Base-by-base conservation (phyloP, 2,797 vertebrate species). In the Cetoscarus ocellatus region DNA sequence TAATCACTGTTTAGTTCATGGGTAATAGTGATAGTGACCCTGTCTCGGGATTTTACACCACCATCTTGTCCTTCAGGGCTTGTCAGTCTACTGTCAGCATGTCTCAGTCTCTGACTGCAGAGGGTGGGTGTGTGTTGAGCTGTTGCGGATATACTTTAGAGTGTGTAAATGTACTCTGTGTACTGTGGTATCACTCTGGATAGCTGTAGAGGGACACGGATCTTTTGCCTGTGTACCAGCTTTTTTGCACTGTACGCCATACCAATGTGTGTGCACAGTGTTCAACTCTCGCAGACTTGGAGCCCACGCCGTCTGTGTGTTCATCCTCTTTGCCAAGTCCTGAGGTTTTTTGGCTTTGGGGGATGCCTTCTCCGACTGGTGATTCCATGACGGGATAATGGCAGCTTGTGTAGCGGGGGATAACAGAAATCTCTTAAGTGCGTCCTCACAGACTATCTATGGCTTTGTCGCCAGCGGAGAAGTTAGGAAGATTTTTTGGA, bases 401-500 rank as follows among this genome's bases (percentile, higher is more conserved):
- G 72, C 84, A 63, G 78, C 79, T 81, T 83, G 73, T 86, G 73
- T 65, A 59, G 75, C 27, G 17, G 67, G 55, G 73, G 77, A 90
- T 83, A 80, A 82, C 87, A 75, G 68, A 88, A 77, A 84, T 86
- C 80, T 84, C 86, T 82, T 77, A 78, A 82, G 80, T 69, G 77
- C 61, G 52, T 83, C 74, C 82, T 87, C 58, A 15, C 65, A 53
- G 82, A 62, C 75, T 59, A 70, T 76, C 70, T 65, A 38, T 68
- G 64, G 87, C 79, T 84, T 71, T 60, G 83, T 84, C 69, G 55
- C 80, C 68, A 54, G 67, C 75, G 48, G 73, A 82, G 79, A 84
- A 91, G 84, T 93, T 88, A 35, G 73, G 72, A 77, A 75, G 79
- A 80, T 80, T 89, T 84, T 90, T 91, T 88, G 88, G 89, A 93